Base-by-base conservation (phyloP, 2,888 invertebrate species). In the Glyphotaelius pellucidus region DNA sequence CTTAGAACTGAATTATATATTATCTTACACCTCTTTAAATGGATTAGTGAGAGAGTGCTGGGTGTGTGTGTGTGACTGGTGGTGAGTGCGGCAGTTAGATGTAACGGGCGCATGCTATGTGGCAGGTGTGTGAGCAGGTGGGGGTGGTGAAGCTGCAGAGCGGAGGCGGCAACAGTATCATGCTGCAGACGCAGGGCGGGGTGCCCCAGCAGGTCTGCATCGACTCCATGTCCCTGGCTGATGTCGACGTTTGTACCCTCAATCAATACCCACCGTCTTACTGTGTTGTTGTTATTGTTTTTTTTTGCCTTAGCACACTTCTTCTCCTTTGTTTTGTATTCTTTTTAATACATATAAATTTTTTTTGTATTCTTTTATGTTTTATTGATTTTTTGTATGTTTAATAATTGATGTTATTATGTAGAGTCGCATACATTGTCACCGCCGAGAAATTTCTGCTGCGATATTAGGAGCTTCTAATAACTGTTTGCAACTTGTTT, bases 141-240 rank as follows among this genome's bases (percentile, higher is more conserved):
- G 91, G 93, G 42, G 96, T 96, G 95, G 94, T 95, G 95, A 95
- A 95, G 95, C 95, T 96, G 95, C 95, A 95, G 95, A 89, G 90
- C 31, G 95, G 94, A n/a, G 87, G 52, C 47, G 87, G 86, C 19
- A 88, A 84, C 79, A 90, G 92, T 80, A 92, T 91, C 90, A 90
- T 93, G 92, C 90, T 83, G 35, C 93, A 92, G 90, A 31, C 90
- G 47, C n/a, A 92, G 42, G 90, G 90, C 2, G 93, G 93, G 81
- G 92, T 93, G 91, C 94, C 92, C 94, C 94, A 94, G 95, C 97
- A 97, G 97, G 97, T 98, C 96, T 98, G 98, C 97, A 97, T 98
- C 95, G 97, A 97, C 95, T 97, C 97, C 96, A 97, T 97, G 97
- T 96, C 97, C 94, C 97, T 97, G 94, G 96, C 96, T 93, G 97